Evolutionary conservation across 2,113 vertebrate species (phyloP).

Genomic region (Cheilinus undulatus): DNA sequence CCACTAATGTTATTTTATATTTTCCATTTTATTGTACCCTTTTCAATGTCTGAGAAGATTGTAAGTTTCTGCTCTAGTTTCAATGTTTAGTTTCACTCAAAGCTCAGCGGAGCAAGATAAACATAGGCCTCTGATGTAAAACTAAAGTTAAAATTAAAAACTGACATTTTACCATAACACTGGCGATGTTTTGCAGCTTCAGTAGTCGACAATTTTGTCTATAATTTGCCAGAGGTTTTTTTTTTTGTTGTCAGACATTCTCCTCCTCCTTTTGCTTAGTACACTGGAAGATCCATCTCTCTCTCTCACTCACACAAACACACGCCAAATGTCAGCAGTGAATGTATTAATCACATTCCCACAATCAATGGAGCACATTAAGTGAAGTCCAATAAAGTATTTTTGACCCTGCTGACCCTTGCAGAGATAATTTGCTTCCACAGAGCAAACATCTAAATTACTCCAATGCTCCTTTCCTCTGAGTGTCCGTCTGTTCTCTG

Average conservation of each 20-base stretch:
- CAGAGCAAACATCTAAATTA: conserved; percentile 24
- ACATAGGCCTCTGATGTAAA: background rate
- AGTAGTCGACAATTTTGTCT: background rate
- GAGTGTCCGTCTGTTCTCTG: background rate
- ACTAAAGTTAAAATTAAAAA: background rate
- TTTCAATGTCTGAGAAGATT: background rate
- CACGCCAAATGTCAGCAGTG: conserved; percentile 43
- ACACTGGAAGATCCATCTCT: conserved; percentile 3
- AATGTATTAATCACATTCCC: conserved; percentile 38
- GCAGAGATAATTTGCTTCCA: conserved; percentile 23
- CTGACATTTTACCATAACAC: background rate
- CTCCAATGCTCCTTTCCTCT: background rate
- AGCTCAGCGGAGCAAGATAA: background rate
- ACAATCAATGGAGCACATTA: conserved; percentile 53
- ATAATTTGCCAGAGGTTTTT: background rate
- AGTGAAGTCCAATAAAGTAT: conserved; percentile 38
- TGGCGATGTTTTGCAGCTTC: background rate
- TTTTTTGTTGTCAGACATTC: background rate
- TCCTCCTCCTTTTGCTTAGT: background rate
- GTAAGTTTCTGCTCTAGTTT: background rate
- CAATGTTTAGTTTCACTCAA: background rate
- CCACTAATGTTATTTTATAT: background rate
- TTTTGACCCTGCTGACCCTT: conserved; percentile 31
- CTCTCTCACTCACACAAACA: conserved; percentile 4
- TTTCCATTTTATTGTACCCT: conserved; percentile 5